Evolutionary conservation across 53 echinoderm and acorn worm genomes (phyloP).

Genomic region (Mesocentrotus franciscanus): DNA sequence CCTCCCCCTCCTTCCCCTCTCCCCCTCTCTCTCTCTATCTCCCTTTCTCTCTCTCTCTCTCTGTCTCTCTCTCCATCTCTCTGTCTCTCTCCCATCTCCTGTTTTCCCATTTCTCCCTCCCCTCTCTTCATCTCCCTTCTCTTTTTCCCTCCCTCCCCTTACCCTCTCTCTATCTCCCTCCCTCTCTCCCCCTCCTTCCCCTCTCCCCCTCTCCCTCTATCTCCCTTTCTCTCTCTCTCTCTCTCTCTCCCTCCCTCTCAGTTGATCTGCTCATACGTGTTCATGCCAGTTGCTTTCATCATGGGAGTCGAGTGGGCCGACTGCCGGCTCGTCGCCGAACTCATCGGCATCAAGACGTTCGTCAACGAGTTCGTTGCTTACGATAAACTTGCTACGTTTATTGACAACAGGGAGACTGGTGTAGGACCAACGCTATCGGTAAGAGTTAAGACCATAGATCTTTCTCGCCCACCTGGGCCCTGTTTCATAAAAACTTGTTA

Average conservation of each 20-base stretch:
- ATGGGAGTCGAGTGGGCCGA: slow-evolving; percentile 95
- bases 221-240: neutral
- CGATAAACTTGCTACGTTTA: slow-evolving; percentile 75
- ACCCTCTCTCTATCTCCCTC: neutral
- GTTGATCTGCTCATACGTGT: slow-evolving; percentile 95
- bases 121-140: neutral
- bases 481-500: no score
- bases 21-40: neutral
- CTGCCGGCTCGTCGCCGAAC: slow-evolving; percentile 88
- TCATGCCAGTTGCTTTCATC: slow-evolving; percentile 90
- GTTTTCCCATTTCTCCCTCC: neutral
- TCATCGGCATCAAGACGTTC: slow-evolving; percentile 91
- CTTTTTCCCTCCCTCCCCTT: neutral
- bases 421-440: slow-evolving; percentile 80
- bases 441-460: neutral
- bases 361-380: slow-evolving; percentile 98
- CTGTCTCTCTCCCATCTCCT: no score
- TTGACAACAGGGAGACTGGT: slow-evolving; percentile 77
- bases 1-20: neutral
- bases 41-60: neutral
- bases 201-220: neutral
- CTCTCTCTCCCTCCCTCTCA: slow-evolving; percentile 36
- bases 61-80: neutral
- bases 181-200: neutral
- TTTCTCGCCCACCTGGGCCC: no score